phyloP scores from a whole-genome alignment of 2,113 vertebrate genomes.

The Falcunculus frontatus region DNA sequence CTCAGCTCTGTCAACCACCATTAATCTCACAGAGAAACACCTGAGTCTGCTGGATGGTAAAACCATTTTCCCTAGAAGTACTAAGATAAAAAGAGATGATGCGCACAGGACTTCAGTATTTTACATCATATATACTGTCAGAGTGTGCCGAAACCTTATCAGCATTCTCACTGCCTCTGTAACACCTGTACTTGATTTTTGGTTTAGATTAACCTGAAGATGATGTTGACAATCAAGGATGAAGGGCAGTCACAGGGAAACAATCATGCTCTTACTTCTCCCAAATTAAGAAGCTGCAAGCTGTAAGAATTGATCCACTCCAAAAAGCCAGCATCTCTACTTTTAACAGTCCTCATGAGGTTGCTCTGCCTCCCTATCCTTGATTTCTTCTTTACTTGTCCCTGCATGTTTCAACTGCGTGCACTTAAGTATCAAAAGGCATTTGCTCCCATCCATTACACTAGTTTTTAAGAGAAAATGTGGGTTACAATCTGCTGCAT shows the following conservation, averaged over 20 bases:
- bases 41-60: neutral
- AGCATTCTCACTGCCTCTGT: neutral
- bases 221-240: neutral
- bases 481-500: neutral
- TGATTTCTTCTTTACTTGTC: neutral
- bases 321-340: neutral
- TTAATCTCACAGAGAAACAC: neutral
- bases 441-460: neutral
- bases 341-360: neutral
- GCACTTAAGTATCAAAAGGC: neutral
- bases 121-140: neutral
- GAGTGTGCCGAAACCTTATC: neutral
- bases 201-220: neutral
- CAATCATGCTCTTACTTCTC: rapidly evolving
- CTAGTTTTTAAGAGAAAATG: neutral
- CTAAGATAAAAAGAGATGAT: neutral
- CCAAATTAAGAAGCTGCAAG: neutral
- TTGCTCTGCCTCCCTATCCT: neutral
- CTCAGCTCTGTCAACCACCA: neutral
- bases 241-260: neutral
- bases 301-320: neutral
- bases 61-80: neutral
- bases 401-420: neutral
- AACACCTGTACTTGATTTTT: neutral
- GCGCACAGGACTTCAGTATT: neutral